A percentile compares a stretch with the other conserved stretches of the same genome.
Evolutionary conservation across 1,140 invertebrate species (phyloP).

Genomic region (Tetramorium simillimum): DNA sequence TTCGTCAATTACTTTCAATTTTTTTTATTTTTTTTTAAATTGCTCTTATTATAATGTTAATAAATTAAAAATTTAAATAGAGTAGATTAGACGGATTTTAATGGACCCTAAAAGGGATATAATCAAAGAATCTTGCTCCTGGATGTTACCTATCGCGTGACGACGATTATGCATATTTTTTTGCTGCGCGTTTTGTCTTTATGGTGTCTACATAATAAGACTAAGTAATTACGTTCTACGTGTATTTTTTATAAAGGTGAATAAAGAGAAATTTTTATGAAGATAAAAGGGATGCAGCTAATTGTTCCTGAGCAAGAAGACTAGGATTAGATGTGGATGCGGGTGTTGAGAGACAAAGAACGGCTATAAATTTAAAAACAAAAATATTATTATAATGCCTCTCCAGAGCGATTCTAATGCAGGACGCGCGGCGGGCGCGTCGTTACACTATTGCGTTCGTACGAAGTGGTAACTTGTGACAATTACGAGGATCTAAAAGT

Average conservation of each 20-base stretch:
- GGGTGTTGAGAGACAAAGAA: slow-evolving; percentile 33
- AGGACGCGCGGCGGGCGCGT: slow-evolving; percentile 59
- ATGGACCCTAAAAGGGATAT: background rate
- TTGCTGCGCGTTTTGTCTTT: background rate
- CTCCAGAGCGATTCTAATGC: slow-evolving; percentile 58
- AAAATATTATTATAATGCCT: slow-evolving; percentile 79
- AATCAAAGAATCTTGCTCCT: slow-evolving; percentile 24
- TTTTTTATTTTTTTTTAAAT: background rate
- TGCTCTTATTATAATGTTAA: background rate
- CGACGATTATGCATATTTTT: background rate
- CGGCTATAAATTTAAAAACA: slow-evolving; percentile 77
- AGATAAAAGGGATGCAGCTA: background rate
- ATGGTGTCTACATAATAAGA: background rate
- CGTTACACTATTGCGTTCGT: slow-evolving; percentile 72
- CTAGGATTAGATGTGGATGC: background rate
- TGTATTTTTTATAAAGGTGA: slow-evolving; percentile 18
- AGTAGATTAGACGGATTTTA: background rate
- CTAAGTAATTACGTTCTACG: slow-evolving; percentile 11
- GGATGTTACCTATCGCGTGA: slow-evolving; percentile 48
- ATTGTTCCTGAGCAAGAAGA: background rate
- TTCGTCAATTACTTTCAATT: slow-evolving; percentile 6
- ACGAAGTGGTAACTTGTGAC: slow-evolving; percentile 69
- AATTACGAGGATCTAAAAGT: slow-evolving; percentile 67
- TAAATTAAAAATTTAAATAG: background rate
- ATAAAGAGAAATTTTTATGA: slow-evolving; percentile 13